Conservation (phyloP, 2,797 vertebrate species). For the Acanthopagrus latus region DNA sequence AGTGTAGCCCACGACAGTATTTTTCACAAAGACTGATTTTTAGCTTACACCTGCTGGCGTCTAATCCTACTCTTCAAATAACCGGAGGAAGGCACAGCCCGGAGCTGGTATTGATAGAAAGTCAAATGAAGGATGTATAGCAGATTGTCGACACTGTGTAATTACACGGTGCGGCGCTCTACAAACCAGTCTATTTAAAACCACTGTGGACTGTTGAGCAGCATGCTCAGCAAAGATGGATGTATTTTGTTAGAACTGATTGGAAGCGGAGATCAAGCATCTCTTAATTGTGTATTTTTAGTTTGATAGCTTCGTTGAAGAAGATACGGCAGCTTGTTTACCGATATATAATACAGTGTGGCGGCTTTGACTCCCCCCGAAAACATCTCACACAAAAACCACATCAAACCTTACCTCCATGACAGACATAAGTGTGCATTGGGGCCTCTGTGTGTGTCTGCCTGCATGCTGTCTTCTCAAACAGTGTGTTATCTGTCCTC, state of each 20-base stretch:
- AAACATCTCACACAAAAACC: slow-evolving; percentile 36
- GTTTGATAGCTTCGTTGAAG: slow-evolving; percentile 33
- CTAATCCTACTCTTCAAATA: slow-evolving; percentile 17
- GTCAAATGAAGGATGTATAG: slow-evolving; percentile 59
- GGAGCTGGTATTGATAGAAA: slow-evolving; percentile 35
- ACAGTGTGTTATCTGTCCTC: slow-evolving; percentile 44
- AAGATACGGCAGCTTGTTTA: slow-evolving; percentile 25
- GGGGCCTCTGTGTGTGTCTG: slow-evolving; percentile 28
- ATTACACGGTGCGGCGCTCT: slow-evolving; percentile 41
- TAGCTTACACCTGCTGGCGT: slow-evolving; percentile 5
- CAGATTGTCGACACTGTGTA: slow-evolving; percentile 54
- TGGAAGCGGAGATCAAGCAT: slow-evolving; percentile 29
- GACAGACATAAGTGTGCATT: slow-evolving; percentile 43
- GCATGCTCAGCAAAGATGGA: slow-evolving; percentile 29
- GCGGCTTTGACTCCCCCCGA: slow-evolving; percentile 25
- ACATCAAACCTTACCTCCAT: slow-evolving; percentile 28
- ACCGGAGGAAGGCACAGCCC: slow-evolving; percentile 3
- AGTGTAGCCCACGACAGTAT: background rate
- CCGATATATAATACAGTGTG: background rate
- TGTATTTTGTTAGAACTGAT: slow-evolving; percentile 34
- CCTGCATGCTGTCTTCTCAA: slow-evolving; percentile 37
- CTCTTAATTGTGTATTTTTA: slow-evolving; percentile 48
- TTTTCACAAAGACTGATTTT: slow-evolving; percentile 3
- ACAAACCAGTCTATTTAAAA: slow-evolving; percentile 59
- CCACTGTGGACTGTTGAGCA: slow-evolving; percentile 15